Evolutionary conservation across 1,140 invertebrate species (phyloP).

Genomic region (Drepana arcuata): DNA sequence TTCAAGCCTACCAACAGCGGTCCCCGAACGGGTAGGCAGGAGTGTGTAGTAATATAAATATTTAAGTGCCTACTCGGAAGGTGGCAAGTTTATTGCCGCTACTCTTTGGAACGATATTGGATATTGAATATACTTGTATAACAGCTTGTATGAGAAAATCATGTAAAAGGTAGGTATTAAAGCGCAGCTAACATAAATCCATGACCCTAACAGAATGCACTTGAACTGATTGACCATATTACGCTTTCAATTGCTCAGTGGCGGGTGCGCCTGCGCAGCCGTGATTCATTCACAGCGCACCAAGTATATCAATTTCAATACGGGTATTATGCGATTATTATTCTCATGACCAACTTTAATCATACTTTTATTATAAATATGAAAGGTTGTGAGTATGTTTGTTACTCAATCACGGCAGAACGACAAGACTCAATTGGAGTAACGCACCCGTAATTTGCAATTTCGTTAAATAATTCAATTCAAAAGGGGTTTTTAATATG

Average conservation of each 20-base stretch:
- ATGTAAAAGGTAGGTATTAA: neutral
- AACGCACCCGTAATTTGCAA: neutral
- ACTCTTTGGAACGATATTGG: neutral
- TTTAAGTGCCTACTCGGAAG: no score
- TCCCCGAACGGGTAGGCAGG: no score
- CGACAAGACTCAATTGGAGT: neutral
- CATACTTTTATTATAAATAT: neutral
- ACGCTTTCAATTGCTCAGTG: conserved; percentile 22
- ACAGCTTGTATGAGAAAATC: neutral
- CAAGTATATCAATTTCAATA: no score
- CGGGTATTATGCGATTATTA: no score
- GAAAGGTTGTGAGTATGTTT: neutral
- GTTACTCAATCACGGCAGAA: neutral
- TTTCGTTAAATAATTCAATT: no score
- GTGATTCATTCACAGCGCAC: conserved; percentile 17
- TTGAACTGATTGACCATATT: conserved; percentile 57
- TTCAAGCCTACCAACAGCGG: no score
- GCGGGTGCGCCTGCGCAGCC: conserved; percentile 6
- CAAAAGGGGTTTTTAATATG: no score
- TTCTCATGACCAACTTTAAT: neutral
- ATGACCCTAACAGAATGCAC: conserved; percentile 32
- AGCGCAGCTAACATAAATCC: conserved; percentile 3
- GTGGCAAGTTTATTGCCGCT: neutral
- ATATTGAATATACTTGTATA: neutral
- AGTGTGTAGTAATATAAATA: no score